Percentiles rank a stretch among this genome's conserved stretches.
phyloP scores from a whole-genome alignment of 2,113 vertebrate species.

The Mobula hypostoma region DNA sequence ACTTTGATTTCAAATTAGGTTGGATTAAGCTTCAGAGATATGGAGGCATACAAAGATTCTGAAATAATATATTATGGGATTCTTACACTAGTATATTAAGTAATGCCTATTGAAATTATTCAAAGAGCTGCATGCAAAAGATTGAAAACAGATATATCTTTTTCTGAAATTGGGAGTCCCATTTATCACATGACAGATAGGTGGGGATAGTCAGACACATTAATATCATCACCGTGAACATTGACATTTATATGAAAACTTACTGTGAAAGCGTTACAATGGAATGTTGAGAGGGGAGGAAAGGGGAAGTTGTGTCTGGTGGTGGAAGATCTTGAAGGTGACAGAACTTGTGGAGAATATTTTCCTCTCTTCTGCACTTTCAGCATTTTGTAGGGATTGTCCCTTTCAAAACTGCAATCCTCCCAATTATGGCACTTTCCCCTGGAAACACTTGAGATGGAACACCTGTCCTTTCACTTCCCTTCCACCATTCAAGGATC shows the following conservation, averaged over 20 bases:
- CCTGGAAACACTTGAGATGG: no score
- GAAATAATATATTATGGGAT: background rate
- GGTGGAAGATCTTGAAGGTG: no score
- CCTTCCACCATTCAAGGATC: no score
- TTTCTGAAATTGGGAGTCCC: background rate
- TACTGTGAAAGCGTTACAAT: background rate
- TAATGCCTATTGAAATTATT: background rate
- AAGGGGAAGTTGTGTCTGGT: no score
- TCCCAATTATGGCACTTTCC: no score
- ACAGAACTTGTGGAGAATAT: no score
- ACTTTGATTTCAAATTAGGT: background rate
- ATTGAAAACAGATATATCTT: background rate
- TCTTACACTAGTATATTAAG: background rate
- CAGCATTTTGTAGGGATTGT: no score
- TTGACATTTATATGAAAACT: background rate
- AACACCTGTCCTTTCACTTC: no score
- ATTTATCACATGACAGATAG: background rate
- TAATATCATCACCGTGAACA: background rate
- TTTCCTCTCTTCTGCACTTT: no score
- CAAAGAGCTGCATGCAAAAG: background rate
- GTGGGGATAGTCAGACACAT: background rate
- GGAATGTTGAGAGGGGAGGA: no score
- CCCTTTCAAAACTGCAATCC: no score
- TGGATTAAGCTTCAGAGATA: background rate
- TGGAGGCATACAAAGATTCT: background rate